Evolutionary conservation across 1,140 invertebrate genomes (phyloP).

Genomic region (Eciton burchellii): DNA sequence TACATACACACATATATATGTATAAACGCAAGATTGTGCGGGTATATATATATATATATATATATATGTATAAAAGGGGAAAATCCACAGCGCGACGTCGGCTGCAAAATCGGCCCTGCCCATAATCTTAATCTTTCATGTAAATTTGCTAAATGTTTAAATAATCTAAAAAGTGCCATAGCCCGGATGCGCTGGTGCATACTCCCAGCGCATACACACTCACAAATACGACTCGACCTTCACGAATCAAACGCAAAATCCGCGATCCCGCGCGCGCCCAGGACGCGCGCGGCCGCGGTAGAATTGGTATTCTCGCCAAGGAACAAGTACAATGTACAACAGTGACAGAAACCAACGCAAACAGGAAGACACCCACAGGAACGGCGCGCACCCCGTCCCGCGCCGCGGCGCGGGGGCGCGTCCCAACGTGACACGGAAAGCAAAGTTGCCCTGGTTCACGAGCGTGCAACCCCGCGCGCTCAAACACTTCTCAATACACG

Average conservation of each 20-base stretch:
- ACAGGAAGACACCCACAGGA: constrained; percentile 15
- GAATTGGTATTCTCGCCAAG: constrained; percentile 79
- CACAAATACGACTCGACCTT: constrained; percentile 86
- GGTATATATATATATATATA: constrained; percentile 15
- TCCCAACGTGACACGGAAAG: constrained; percentile 50
- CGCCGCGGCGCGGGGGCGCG: background rate
- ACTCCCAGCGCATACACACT: constrained; percentile 86
- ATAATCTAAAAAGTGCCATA: constrained; percentile 86
- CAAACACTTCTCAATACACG: constrained; percentile 77
- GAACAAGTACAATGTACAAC: constrained; percentile 72
- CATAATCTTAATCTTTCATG: constrained; percentile 86
- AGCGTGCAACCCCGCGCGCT: constrained; percentile 83
- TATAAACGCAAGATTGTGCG: background rate
- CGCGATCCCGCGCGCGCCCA: constrained; percentile 40
- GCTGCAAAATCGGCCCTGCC: constrained; percentile 78
- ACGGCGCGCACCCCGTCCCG: background rate
- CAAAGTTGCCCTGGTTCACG: constrained; percentile 82
- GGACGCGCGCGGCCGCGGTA: constrained; percentile 69
- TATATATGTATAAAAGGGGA: constrained; percentile 17
- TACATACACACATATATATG: background rate
- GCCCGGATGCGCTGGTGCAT: constrained; percentile 86
- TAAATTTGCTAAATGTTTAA: constrained; percentile 87
- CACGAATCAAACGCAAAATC: constrained; percentile 81
- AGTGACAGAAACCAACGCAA: constrained; percentile 75
- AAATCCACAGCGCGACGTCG: constrained; percentile 61